These are phyloP conservation scores for Mycalesis mineus DNA, from an alignment of 2,888 invertebrate genomes.

Conservation along the genomic window DNA sequence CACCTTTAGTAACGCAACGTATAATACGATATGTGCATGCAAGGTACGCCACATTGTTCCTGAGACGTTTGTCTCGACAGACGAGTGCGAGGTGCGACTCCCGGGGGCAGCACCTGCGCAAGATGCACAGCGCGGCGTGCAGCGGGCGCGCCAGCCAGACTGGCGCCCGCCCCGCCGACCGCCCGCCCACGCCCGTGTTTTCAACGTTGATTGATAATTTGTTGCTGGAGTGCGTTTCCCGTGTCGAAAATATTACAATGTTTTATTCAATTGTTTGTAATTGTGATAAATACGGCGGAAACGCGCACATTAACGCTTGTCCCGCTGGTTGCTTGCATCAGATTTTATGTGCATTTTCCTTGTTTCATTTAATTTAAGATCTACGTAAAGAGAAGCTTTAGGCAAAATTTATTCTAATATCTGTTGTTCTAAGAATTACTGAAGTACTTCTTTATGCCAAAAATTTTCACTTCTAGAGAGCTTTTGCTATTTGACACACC, in stretches of 20 bases:
- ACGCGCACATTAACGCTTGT: slow-evolving; percentile 8
- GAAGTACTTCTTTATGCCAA: too few relatives aligned
- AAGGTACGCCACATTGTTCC: not conserved
- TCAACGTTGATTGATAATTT: slow-evolving; percentile 78
- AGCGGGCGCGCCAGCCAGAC: slow-evolving; percentile 32
- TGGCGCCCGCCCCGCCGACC: slow-evolving; percentile 26
- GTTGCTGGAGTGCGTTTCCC: slow-evolving; percentile 68
- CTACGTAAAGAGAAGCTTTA: too few relatives aligned
- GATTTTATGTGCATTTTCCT: not conserved
- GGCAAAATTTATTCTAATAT: too few relatives aligned
- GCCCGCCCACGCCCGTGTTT: slow-evolving; percentile 65
- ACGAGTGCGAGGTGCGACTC: slow-evolving; percentile 31
- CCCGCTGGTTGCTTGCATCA: not conserved
- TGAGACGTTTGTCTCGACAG: not conserved
- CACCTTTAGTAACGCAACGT: not conserved
- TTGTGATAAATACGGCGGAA: slow-evolving; percentile 19
- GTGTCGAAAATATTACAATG: slow-evolving; percentile 42
- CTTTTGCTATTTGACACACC: too few relatives aligned
- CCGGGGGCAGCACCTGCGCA: slow-evolving; percentile 59
- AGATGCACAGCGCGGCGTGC: slow-evolving; percentile 59
- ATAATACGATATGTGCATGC: not conserved
- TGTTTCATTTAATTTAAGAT: not conserved
- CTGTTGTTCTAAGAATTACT: too few relatives aligned
- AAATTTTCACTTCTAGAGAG: too few relatives aligned
- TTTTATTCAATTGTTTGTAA: slow-evolving; percentile 28